Evolutionary conservation across 2,797 vertebrate genomes (phyloP), one percentile per base, ranked within the genome.

Genomic region (Pseudopleuronectes americanus): DNA sequence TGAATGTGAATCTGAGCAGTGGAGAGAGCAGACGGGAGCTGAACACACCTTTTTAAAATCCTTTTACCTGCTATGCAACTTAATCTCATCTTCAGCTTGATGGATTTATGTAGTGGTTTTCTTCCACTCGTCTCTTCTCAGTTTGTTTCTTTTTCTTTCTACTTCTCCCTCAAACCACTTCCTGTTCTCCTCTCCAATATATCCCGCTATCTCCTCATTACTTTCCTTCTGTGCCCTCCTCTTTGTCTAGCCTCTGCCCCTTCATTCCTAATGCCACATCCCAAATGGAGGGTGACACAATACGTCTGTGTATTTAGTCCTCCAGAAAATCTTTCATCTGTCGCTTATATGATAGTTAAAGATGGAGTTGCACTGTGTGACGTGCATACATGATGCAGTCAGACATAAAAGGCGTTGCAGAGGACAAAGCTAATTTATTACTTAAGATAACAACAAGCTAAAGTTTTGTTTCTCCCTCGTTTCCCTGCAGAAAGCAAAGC

Each of bases 401-500:
- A 43, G 47, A 52, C 51, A 52, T 38, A 19, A 22, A 68, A 70
- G 64, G 68, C 55, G 24, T 68, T 45, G 43, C 38, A 66, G 7
- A 43, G 53, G 41, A 64, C 41, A 61, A 8, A 8, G 17, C 67
- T 38, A 21, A 61, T 65, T 14, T 31, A 19, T 76, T n/a, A n/a
- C n/a, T 19, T 48, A 22, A 45, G 48, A 51, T 52, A 49, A 60
- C n/a, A 26, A 59, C 54, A 59, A 16, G 12, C 22, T 41, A 7
- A 79, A 52, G 17, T 45, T 75, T 22, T 68, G 21, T 69, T 55
- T 67, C 6, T 8, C 12, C 62, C 17, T 22, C 38, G 3, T 23
- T 26, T 26, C 75, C 4, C 4, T 60, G 21, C 70, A 98, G 96
- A 95, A 94, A 87, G 81, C 92, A 79, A 95, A 95, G 85, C 93